phyloP scores from a whole-genome alignment of 1,140 invertebrate genomes.

The Elymnias hypermnestra region DNA sequence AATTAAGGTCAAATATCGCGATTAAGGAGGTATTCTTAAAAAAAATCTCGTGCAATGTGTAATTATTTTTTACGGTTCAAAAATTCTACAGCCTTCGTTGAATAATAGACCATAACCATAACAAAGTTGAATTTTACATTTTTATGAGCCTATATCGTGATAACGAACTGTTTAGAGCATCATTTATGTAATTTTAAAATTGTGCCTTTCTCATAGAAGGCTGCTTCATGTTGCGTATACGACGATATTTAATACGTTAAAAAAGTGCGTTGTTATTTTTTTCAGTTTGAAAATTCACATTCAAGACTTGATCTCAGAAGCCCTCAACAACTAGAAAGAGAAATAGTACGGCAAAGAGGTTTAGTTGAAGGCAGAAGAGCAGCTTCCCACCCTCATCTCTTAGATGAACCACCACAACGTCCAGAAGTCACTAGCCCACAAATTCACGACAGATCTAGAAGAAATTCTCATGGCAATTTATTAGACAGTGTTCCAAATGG shows the following conservation, averaged over 20 bases:
- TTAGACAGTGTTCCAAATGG: slow-evolving; percentile 63
- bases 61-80: no score
- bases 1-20: no score
- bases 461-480: slow-evolving; percentile 78
- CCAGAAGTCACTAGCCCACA: slow-evolving; percentile 49
- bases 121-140: background rate
- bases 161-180: background rate
- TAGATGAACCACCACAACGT: slow-evolving; percentile 74
- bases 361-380: slow-evolving; percentile 76
- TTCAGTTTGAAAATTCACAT: slow-evolving; percentile 61
- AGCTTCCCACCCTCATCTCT: slow-evolving; percentile 81
- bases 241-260: no score
- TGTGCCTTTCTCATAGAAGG: background rate
- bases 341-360: slow-evolving; percentile 73
- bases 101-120: no score
- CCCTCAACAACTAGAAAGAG: slow-evolving; percentile 77
- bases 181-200: background rate
- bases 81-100: no score
- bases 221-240: no score
- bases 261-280: no score
- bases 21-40: no score
- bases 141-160: slow-evolving; percentile 13
- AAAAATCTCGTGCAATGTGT: no score
- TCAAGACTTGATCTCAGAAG: slow-evolving; percentile 71
- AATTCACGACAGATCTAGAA: slow-evolving; percentile 59